Base-by-base conservation (phyloP, 2,113 vertebrate species). In the Etheostoma cragini region DNA sequence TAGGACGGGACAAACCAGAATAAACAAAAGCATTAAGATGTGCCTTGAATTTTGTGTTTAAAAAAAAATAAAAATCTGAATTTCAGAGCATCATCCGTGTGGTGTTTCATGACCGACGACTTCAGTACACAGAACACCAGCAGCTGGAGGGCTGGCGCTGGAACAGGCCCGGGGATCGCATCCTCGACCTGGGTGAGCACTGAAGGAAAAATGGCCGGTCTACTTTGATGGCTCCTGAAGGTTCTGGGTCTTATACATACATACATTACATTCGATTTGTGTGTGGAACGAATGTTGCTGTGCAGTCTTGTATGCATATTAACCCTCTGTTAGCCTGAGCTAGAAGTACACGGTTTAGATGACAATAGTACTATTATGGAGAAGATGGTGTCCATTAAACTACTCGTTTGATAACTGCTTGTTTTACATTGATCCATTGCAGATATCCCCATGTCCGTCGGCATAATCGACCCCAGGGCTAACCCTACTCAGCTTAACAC, bases 391-490 rank as follows among this genome's bases (percentile, higher is more conserved):
- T 75, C 45, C 22, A 45, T 87, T 38, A 46, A 42, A 69, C 24
- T 76, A 38, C 33, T 53, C 60, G 53, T 78, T 71, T 82, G 54
- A 66, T 88, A 75, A 84, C 71, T 47, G 63, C 76, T 38, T 87
- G 68, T 91, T 81, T 75, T 76, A 58, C 61, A 13, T 87, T 84
- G 76, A 84, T 90, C 49, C 75, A 35, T 84, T 94, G 77, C 92
- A 99, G 98, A 99, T 96, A 96, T 99, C 88, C 98, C 98, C 0
- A 97, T 99, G 97, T 99, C 98, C 12, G 97, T 99, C 72, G 98
- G 98, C 56, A 98, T 99, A 87, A 97, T 98, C 15, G 98, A 99
- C 93, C 98, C 98, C 8, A 93, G 98, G 81, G 97, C 98, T 8
- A 99, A 99, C 93, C 98, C 98, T 2, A 98, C 97, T 1, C 98